Conservation (phyloP, 2,888 invertebrate species). For the Campoplex capitator region DNA sequence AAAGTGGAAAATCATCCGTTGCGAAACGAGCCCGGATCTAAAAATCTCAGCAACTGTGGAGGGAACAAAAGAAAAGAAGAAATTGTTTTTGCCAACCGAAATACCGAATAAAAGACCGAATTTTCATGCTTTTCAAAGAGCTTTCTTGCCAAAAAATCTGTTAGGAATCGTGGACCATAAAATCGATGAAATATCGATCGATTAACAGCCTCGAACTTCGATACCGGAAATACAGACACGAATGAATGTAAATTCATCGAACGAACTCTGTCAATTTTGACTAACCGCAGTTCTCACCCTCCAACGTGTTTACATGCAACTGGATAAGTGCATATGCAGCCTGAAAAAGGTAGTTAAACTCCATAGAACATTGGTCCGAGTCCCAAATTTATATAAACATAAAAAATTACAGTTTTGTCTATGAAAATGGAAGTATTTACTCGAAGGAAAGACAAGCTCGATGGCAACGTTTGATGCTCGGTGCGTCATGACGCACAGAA, state of each 20-base stretch:
- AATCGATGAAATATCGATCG: not conserved
- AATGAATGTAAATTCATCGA: not conserved
- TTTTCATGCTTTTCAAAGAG: too few species aligned
- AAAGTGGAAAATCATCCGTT: not conserved
- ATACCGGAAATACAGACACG: too few species aligned
- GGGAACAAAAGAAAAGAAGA: too few species aligned
- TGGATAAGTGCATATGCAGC: too few species aligned
- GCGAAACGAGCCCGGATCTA: not conserved
- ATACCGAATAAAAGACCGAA: too few species aligned
- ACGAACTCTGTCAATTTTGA: not conserved
- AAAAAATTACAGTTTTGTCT: not conserved
- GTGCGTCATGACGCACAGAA: slow-evolving; percentile 11
- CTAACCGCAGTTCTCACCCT: not conserved
- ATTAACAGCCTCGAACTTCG: too few species aligned
- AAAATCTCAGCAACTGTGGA: not conserved
- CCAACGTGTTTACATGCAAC: not conserved
- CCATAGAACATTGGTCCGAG: not conserved
- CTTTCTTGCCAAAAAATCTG: too few species aligned
- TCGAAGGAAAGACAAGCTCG: not conserved
- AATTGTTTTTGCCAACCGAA: too few species aligned
- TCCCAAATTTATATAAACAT: not conserved
- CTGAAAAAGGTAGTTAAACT: not conserved
- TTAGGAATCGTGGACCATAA: not conserved
- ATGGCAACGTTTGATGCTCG: not conserved
- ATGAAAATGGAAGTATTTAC: not conserved